Evolutionary conservation across 2,113 vertebrate genomes (phyloP).

Genomic region (Vulpes ferrilata): DNA sequence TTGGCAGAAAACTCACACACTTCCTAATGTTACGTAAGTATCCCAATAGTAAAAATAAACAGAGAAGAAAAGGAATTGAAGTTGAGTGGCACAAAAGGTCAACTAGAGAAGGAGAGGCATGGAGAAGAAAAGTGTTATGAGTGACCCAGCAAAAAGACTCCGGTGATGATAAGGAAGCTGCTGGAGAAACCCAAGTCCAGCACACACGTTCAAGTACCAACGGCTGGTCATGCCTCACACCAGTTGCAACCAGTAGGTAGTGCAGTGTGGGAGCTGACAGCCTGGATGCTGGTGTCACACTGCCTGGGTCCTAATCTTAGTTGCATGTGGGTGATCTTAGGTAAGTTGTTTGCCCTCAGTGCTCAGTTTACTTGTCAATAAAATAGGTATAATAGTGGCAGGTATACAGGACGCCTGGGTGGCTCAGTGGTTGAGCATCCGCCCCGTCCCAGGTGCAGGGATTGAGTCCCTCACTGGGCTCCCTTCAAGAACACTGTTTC

Average conservation of each 20-base stretch:
- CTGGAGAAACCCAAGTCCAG: neutral
- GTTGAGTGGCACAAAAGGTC: neutral
- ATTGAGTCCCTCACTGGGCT: no score
- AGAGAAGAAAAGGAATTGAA: neutral
- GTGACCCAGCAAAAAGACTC: neutral
- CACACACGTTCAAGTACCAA: rapidly evolving
- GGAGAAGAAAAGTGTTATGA: neutral
- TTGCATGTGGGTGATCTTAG: neutral
- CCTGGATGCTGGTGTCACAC: rapidly evolving
- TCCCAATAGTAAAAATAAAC: neutral
- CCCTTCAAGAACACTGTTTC: no score
- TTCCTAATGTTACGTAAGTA: slow-evolving; percentile 31
- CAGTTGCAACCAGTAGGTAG: neutral
- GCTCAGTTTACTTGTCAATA: neutral
- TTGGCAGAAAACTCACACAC: neutral
- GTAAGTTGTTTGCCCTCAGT: neutral
- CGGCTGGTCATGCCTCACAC: rapidly evolving
- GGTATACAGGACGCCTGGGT: no score
- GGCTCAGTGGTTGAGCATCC: no score
- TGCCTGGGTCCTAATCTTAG: neutral
- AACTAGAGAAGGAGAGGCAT: neutral
- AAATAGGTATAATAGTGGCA: neutral
- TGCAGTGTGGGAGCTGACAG: no score
- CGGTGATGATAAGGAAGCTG: neutral
- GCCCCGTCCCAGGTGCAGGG: no score